Conservation (phyloP, 2,888 invertebrate genomes). For the Orthonevra nobilis region DNA sequence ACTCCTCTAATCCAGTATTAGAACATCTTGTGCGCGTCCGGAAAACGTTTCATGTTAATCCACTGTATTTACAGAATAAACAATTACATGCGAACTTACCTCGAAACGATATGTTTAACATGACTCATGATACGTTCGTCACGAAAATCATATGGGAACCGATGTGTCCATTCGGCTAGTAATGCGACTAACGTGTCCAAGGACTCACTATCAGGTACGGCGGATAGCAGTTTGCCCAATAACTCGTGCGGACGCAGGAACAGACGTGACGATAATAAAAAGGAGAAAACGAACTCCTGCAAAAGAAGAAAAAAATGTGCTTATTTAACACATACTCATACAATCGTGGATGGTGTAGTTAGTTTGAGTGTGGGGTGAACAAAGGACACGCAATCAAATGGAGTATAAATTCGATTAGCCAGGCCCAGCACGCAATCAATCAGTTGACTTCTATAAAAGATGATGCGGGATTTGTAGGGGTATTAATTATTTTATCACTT, state of each 20-base stretch:
- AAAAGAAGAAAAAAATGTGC: slow-evolving; percentile 65
- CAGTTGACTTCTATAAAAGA: slow-evolving; percentile 47
- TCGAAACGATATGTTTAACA: slow-evolving; percentile 81
- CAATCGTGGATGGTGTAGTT: too few species aligned
- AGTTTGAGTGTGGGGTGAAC: too few species aligned
- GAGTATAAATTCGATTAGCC: slow-evolving; percentile 56
- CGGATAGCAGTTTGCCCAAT: slow-evolving; percentile 78
- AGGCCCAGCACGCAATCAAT: slow-evolving; percentile 34
- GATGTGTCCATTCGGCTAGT: slow-evolving; percentile 79
- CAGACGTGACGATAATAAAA: slow-evolving; percentile 80
- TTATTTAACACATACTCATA: slow-evolving; percentile 12
- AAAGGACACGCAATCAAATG: background rate
- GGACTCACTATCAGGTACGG: slow-evolving; percentile 79
- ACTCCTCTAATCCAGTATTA: slow-evolving; percentile 79
- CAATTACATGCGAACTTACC: slow-evolving; percentile 72
- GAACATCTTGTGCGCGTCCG: slow-evolving; percentile 76
- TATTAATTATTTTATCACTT: slow-evolving; percentile 74
- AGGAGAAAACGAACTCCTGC: slow-evolving; percentile 80
- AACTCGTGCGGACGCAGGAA: slow-evolving; percentile 80
- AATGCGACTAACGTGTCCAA: slow-evolving; percentile 79
- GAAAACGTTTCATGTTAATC: slow-evolving; percentile 8
- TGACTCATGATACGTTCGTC: slow-evolving; percentile 80
- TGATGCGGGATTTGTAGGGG: slow-evolving; percentile 70
- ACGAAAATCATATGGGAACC: slow-evolving; percentile 80
- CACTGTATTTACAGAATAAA: background rate